Evolutionary conservation across 2,888 invertebrate species (phyloP).

Genomic region (Plagiodera versicolora): DNA sequence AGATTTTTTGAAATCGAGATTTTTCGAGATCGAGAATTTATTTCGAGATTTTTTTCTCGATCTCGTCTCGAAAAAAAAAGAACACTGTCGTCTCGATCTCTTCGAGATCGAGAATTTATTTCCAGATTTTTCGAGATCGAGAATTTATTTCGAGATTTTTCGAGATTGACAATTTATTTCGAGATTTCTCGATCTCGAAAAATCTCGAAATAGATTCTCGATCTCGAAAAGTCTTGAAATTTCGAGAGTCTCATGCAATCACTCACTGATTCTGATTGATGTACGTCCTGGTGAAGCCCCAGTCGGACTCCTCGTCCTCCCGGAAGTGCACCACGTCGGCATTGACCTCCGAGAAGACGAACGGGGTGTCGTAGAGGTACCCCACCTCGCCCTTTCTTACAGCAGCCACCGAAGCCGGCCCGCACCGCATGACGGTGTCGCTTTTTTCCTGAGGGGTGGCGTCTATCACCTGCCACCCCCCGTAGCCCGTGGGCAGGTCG

Average conservation of each 20-base stretch:
- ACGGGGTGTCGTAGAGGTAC: slow-evolving; percentile 72
- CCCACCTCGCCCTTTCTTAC: slow-evolving; percentile 65
- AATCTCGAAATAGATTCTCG: too few relatives aligned
- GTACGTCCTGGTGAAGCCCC: slow-evolving; percentile 69
- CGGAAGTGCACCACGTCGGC: slow-evolving; percentile 80
- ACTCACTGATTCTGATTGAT: slow-evolving; percentile 72
- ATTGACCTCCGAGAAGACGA: slow-evolving; percentile 77
- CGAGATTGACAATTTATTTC: too few relatives aligned
- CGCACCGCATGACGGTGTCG: slow-evolving; percentile 62
- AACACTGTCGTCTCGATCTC: too few relatives aligned
- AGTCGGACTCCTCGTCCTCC: slow-evolving; percentile 64
- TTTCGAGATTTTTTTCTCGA: too few relatives aligned
- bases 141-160: too few relatives aligned
- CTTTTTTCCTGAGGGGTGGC: slow-evolving; percentile 75
- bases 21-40: too few relatives aligned
- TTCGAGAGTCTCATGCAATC: neutral
- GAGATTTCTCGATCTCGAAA: too few relatives aligned
- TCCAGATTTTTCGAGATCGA: too few relatives aligned
- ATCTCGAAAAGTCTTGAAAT: too few relatives aligned
- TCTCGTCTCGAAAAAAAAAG: too few relatives aligned
- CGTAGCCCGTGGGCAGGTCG: slow-evolving; percentile 69
- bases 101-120: too few relatives aligned
- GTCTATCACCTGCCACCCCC: slow-evolving; percentile 84
- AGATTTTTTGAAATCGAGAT: too few relatives aligned
- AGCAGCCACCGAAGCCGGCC: slow-evolving; percentile 69